phyloP scores from a whole-genome alignment of 2,113 vertebrate species.

The Oreochromis aureus region DNA sequence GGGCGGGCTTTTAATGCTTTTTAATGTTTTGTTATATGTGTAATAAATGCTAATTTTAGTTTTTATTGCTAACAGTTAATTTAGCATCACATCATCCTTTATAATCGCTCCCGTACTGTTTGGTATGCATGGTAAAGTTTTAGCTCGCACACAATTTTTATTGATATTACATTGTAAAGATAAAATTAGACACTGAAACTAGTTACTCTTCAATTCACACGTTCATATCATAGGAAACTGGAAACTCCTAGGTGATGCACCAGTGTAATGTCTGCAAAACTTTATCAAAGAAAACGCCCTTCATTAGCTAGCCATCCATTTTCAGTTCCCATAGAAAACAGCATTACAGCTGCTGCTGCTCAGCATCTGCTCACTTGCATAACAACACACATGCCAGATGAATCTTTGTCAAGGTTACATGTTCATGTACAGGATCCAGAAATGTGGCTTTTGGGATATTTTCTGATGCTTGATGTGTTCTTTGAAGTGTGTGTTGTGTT shows the following conservation, averaged over 20 bases:
- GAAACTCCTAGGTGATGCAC: neutral
- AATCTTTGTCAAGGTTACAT: neutral
- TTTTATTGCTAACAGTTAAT: neutral
- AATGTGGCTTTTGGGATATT: neutral
- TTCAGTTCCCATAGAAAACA: neutral
- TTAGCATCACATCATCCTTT: neutral
- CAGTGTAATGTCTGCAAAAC: neutral
- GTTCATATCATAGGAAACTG: neutral
- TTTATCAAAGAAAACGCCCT: neutral
- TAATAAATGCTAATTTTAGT: neutral
- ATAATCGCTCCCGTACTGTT: neutral
- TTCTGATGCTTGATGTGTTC: neutral
- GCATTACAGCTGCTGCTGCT: neutral
- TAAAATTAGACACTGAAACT: neutral
- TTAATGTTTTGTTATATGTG: neutral
- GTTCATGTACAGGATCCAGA: neutral
- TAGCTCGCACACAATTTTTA: neutral
- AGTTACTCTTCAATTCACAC: neutral
- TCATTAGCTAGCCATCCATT: neutral
- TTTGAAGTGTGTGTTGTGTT: slow-evolving; percentile 9
- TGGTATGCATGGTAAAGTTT: neutral
- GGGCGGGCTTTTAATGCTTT: neutral
- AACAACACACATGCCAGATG: neutral
- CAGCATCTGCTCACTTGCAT: neutral
- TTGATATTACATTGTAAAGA: neutral